These are phyloP conservation scores for Cephonodes hylas DNA, from an alignment of 2,888 invertebrate genomes.

Conservation along the genomic window DNA sequence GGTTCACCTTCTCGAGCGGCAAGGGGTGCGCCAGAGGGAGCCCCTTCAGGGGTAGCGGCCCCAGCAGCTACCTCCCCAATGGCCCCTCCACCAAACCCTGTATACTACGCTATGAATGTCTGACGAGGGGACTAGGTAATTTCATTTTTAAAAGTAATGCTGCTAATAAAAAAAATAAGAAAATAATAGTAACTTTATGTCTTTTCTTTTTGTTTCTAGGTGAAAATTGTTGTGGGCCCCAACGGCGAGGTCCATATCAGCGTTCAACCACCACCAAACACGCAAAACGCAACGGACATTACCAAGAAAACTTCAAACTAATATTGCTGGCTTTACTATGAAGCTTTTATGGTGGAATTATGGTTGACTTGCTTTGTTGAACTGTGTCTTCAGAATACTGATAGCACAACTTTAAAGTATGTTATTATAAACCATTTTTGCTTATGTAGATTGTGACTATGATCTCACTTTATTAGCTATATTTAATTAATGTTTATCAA, in stretches of 20 bases:
- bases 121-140: conserved; percentile 85
- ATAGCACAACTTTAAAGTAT: neutral
- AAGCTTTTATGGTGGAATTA: neutral
- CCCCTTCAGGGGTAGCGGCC: conserved; percentile 63
- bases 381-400: neutral
- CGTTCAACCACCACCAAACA: conserved; percentile 39
- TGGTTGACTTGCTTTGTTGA: neutral
- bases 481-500: neutral
- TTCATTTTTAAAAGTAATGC: neutral
- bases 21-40: conserved; percentile 85
- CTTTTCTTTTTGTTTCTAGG: conserved; percentile 41
- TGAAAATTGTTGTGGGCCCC: conserved; percentile 70
- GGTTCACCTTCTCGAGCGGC: conserved; percentile 85
- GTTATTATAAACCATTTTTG: neutral
- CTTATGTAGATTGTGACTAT: neutral
- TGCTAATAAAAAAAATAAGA: neutral
- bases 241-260: conserved; percentile 60
- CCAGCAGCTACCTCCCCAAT: conserved; percentile 76
- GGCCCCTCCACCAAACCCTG: conserved; percentile 74
- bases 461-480: neutral
- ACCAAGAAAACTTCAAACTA: conserved; percentile 17
- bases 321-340: neutral
- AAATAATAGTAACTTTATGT: neutral
- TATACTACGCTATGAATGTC: conserved; percentile 94
- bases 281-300: conserved; percentile 26